Evolutionary conservation across 2,888 invertebrate genomes (phyloP).

Genomic region (Spialia ferax): DNA sequence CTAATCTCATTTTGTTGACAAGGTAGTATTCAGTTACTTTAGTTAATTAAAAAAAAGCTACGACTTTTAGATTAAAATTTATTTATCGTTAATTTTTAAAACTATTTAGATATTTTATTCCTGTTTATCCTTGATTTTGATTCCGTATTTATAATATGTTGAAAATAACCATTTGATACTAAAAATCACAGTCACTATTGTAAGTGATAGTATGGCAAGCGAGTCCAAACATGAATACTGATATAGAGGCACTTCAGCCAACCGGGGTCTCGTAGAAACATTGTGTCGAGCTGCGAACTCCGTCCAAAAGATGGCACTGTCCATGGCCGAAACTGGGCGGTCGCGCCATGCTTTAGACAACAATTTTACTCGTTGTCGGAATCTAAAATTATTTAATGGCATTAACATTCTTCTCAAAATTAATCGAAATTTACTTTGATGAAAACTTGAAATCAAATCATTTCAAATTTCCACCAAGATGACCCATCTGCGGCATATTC

Average conservation of each 20-base stretch:
- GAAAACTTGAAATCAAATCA: no score
- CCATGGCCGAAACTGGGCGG: conserved; percentile 74
- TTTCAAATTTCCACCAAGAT: background rate
- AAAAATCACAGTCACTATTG: background rate
- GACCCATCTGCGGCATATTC: no score
- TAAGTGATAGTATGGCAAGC: background rate
- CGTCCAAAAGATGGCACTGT: conserved; percentile 83
- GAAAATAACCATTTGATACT: background rate
- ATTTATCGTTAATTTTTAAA: background rate
- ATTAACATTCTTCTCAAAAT: background rate
- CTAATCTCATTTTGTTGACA: background rate
- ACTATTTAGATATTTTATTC: conserved; percentile 12
- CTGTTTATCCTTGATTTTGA: conserved; percentile 13
- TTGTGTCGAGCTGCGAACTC: conserved; percentile 80
- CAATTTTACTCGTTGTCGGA: conserved; percentile 59
- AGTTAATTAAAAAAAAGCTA: background rate
- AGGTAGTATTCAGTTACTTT: background rate
- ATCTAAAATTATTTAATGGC: conserved; percentile 43
- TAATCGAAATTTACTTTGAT: no score
- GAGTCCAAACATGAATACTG: conserved; percentile 61
- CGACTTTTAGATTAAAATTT: background rate
- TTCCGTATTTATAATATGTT: background rate
- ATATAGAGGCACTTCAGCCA: conserved; percentile 71
- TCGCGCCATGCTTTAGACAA: conserved; percentile 72
- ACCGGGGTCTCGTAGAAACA: conserved; percentile 60